These are phyloP conservation scores for Scelioninae gen. 1 DNA, from an alignment of 2,888 invertebrate species.

Conservation along the genomic window DNA sequence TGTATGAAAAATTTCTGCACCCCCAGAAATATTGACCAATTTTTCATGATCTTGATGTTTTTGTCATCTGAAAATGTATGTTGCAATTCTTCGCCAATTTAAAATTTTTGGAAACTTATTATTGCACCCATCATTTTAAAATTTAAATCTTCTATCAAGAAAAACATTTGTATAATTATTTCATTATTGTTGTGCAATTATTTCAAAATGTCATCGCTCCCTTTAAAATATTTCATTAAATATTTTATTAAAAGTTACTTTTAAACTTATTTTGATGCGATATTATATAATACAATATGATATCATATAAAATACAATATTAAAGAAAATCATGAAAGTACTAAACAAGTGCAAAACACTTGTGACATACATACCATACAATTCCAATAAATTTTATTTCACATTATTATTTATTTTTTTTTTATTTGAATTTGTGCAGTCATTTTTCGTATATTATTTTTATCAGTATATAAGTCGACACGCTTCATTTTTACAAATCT, in stretches of 20 bases:
- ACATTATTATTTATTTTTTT: neutral
- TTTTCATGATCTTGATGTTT: neutral
- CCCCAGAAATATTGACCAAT: neutral
- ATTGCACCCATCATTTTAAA: too few relatives aligned
- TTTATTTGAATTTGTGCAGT: conserved; percentile 19
- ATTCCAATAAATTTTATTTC: neutral
- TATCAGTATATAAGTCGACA: conserved; percentile 47
- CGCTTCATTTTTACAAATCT: conserved; percentile 62
- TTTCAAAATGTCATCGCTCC: too few relatives aligned
- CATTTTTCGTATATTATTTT: conserved; percentile 45
- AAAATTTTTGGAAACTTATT: too few relatives aligned
- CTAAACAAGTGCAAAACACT: conserved; percentile 5
- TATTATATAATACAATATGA: neutral
- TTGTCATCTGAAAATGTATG: too few relatives aligned
- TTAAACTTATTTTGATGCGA: neutral
- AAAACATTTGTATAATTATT: too few relatives aligned
- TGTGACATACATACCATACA: neutral
- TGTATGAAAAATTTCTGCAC: conserved; percentile 43
- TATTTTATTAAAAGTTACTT: neutral
- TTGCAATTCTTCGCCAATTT: too few relatives aligned
- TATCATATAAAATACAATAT: neutral
- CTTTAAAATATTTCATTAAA: too few relatives aligned
- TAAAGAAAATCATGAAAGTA: neutral
- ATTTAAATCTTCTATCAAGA: too few relatives aligned
- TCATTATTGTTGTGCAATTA: too few relatives aligned